These are phyloP conservation scores for Tinea semifulvella DNA, from an alignment of 2,888 invertebrate genomes.

Conservation along the genomic window DNA sequence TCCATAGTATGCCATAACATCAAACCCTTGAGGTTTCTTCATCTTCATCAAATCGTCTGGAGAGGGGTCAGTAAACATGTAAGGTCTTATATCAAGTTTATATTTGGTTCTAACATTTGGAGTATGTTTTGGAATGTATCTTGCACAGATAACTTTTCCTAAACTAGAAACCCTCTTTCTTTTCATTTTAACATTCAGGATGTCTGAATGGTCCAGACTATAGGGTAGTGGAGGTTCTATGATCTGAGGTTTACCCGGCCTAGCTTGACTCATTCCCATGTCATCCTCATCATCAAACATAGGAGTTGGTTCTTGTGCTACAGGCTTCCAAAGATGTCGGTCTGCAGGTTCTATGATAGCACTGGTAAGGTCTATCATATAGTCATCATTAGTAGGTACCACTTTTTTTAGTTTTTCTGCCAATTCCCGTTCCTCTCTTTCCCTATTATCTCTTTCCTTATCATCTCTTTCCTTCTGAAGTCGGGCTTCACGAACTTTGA, in stretches of 20 bases:
- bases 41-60: not conserved
- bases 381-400: not conserved
- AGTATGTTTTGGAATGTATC: not conserved
- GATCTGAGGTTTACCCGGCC: not conserved
- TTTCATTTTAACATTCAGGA: not conserved
- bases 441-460: not conserved
- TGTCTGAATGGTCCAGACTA: not conserved
- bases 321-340: no score
- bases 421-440: not conserved
- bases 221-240: not conserved
- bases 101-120: not conserved
- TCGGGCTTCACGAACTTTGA: not conserved
- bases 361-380: not conserved
- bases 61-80: not conserved
- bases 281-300: not conserved
- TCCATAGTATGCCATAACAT: slow-evolving; percentile 1
- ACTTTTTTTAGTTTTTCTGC: not conserved
- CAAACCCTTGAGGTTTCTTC: not conserved
- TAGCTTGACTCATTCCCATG: not conserved
- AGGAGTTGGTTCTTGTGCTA: no score
- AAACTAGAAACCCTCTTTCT: not conserved
- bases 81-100: not conserved
- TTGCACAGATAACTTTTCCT: not conserved
- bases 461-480: not conserved
- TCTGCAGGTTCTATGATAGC: not conserved